Evolutionary conservation across 1,140 invertebrate species (phyloP).

Genomic region (Gonatopus flavifemur): DNA sequence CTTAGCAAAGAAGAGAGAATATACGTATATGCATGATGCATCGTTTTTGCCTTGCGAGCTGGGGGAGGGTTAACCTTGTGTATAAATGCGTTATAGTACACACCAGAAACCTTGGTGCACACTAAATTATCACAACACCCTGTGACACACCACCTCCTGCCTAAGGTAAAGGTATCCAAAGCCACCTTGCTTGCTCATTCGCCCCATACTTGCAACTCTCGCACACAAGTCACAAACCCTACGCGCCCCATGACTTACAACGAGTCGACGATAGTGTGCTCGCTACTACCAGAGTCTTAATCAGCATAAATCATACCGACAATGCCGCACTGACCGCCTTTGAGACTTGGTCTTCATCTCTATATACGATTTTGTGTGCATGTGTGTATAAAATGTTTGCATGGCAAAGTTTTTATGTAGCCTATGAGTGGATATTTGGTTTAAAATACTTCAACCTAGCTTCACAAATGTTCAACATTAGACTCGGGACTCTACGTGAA

Average conservation of each 20-base stretch:
- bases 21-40: too few relatives aligned
- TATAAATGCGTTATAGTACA: constrained; percentile 34
- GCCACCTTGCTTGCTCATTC: too few relatives aligned
- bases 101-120: constrained; percentile 28
- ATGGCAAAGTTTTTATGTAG: too few relatives aligned
- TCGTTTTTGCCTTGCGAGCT: too few relatives aligned
- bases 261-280: constrained; percentile 48
- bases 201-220: constrained; percentile 18
- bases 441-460: too few relatives aligned
- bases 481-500: too few relatives aligned
- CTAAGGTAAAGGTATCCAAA: too few relatives aligned
- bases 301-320: constrained; percentile 57
- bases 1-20: neutral
- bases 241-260: constrained; percentile 41
- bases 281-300: constrained; percentile 54
- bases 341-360: constrained; percentile 14
- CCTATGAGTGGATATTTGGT: too few relatives aligned
- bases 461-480: too few relatives aligned
- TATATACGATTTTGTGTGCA: constrained; percentile 10
- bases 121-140: constrained; percentile 45
- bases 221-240: constrained; percentile 12
- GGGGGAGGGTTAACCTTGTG: neutral
- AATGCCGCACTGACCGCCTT: constrained; percentile 25
- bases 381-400: constrained; percentile 12
- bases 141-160: constrained; percentile 24